Evolutionary conservation across 1,140 invertebrate species (phyloP), one percentile per base, ranked within the genome.

Genomic region (Plutomurus gul): DNA sequence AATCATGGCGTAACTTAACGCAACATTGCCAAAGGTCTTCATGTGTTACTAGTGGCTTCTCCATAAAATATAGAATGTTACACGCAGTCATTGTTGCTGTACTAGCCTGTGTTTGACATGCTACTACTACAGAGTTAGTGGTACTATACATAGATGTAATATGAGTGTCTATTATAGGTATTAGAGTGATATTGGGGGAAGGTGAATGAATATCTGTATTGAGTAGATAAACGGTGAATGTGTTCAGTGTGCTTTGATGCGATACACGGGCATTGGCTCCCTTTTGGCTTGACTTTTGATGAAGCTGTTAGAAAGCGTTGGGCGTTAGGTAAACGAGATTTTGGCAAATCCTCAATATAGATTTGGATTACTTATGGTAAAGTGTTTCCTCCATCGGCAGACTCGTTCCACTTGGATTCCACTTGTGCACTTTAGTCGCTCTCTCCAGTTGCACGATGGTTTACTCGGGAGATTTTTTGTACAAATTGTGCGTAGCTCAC

Each of bases 271-370:
- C 27, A 10, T 65, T 65, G 25, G 22, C 8, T 25, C 30, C 51
- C 16, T 13, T 65, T 43, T 65, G 30, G 56, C 27, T 65, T 65
- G 25, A 6, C 6, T 65, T 65, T 10, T 65, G 56, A 65, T 65
- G 56, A 65, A 65, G 56, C 27, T 65, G 56, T 65, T 65, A 30
- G 56, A 36, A 65, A 65, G 27, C 56, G 56, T 40, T 49, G 49
- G 73, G 27, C 56, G 56, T 40, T 49, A 75, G 73, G 47, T 47
- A 51, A 75, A 75, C 43, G 73, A 75, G 73, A 75, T 75, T 75
- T 75, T 75, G 73, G 73, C 73, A 75, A 75, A 75, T 75, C 73
- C 73, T 75, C 73, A 75, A 75, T 75, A 75, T 49, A 47, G 73
- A 51, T 75, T 75, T 75, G 43, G 40, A 75, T 75, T 75, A 75